Evolutionary conservation across 2,888 invertebrate species (phyloP).

Genomic region (Thecocarcelia acutangulata): DNA sequence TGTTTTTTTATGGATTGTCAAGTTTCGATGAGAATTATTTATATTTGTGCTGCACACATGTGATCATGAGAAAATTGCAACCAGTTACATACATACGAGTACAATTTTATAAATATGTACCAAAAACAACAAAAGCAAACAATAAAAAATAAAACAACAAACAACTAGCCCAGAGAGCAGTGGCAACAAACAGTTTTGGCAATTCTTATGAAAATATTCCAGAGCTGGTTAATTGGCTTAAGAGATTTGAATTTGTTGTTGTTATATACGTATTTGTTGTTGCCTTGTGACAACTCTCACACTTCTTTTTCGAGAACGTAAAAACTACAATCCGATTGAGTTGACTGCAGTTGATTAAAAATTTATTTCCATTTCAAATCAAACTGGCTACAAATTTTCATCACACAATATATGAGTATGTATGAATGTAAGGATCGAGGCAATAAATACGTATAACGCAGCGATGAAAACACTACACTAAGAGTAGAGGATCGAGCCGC

Average conservation of each 20-base stretch:
- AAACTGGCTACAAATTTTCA: no score
- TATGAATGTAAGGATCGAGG: no score
- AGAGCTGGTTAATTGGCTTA: conserved; percentile 42
- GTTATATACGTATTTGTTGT: no score
- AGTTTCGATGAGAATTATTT: conserved; percentile 68
- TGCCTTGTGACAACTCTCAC: no score
- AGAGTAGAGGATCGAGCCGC: no score
- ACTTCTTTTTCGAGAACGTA: no score
- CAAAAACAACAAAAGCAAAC: conserved; percentile 36
- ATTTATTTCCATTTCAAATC: no score
- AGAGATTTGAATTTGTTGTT: not conserved
- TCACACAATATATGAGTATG: no score
- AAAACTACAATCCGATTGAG: no score
- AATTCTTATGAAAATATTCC: conserved; percentile 47
- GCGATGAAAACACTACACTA: no score
- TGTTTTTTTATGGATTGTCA: conserved; percentile 61
- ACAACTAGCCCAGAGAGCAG: conserved; percentile 57
- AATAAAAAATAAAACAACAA: conserved; percentile 50
- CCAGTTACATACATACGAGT: conserved; percentile 29
- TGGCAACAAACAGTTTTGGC: conserved; percentile 66
- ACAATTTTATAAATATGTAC: conserved; percentile 39
- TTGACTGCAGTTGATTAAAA: no score
- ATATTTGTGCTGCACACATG: conserved; percentile 63
- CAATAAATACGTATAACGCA: no score
- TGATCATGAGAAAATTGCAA: conserved; percentile 69